These are phyloP conservation scores for Drosophila recens DNA, from an alignment of 2,888 invertebrate genomes.

Conservation along the genomic window DNA sequence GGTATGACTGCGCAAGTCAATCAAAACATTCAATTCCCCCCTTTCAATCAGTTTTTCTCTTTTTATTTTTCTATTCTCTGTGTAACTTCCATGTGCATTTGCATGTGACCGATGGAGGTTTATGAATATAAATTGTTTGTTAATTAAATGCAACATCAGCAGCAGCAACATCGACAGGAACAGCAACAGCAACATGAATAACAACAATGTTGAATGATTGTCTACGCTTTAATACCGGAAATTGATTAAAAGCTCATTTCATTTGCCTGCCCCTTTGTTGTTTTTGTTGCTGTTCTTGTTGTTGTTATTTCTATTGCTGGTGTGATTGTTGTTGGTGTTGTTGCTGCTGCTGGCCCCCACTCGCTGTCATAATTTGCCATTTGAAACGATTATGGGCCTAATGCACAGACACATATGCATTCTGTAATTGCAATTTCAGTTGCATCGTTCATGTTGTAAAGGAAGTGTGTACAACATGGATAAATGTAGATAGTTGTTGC, in stretches of 20 bases:
- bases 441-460: slow-evolving; percentile 45
- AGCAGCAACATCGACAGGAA: slow-evolving; percentile 34
- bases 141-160: slow-evolving; percentile 77
- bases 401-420: slow-evolving; percentile 37
- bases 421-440: slow-evolving; percentile 45
- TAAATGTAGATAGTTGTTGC: slow-evolving; percentile 43
- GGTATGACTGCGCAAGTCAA: slow-evolving; percentile 1
- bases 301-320: slow-evolving; percentile 20
- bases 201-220: slow-evolving; percentile 45
- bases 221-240: slow-evolving; percentile 75
- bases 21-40: background rate
- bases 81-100: slow-evolving; percentile 61
- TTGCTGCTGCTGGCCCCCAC: slow-evolving; percentile 35
- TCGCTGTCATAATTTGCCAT: slow-evolving; percentile 71
- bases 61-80: slow-evolving; percentile 32
- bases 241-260: slow-evolving; percentile 80
- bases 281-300: slow-evolving; percentile 34
- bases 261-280: slow-evolving; percentile 52
- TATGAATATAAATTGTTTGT: slow-evolving; percentile 82
- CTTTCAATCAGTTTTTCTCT: slow-evolving; percentile 8
- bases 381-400: slow-evolving; percentile 67
- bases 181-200: slow-evolving; percentile 27
- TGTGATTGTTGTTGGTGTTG: slow-evolving; percentile 22
- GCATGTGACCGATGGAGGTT: slow-evolving; percentile 76
- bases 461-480: slow-evolving; percentile 49